Conservation (phyloP, 2,797 vertebrate genomes). For the Chaetophractus vellerosus region DNA sequence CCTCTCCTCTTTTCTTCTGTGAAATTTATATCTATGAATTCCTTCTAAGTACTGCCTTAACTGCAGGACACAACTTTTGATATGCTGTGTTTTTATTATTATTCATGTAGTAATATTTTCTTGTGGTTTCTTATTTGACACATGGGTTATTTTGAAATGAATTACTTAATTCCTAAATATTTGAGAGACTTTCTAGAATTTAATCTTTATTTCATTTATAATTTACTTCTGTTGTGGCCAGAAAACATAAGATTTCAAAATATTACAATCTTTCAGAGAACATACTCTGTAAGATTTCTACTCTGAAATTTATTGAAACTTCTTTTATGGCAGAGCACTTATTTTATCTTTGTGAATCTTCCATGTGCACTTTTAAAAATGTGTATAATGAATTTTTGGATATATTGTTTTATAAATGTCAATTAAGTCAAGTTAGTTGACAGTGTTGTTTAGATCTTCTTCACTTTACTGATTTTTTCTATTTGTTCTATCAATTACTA, state of each 20-base stretch:
- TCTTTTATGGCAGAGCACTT: background rate
- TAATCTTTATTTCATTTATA: background rate
- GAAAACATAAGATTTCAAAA: constrained; percentile 12
- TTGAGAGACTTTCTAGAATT: background rate
- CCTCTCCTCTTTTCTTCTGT: background rate
- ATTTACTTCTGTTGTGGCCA: background rate
- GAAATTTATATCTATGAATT: background rate
- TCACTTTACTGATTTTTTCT: background rate
- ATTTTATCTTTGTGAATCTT: background rate
- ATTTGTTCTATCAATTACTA: background rate
- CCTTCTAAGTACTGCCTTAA: background rate
- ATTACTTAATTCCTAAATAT: constrained; percentile 18
- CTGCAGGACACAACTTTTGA: background rate
- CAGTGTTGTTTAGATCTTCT: background rate
- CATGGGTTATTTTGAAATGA: background rate
- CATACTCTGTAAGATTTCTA: background rate
- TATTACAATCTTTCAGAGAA: background rate
- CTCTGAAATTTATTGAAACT: background rate
- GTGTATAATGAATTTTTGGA: background rate
- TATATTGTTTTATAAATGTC: background rate
- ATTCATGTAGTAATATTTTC: constrained; percentile 11
- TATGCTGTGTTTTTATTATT: background rate
- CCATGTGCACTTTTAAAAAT: background rate
- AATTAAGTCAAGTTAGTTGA: background rate
- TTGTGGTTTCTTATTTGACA: constrained; percentile 26